These are phyloP conservation scores for Prorops nasuta DNA, from an alignment of 1,140 invertebrate species.

Conservation along the genomic window DNA sequence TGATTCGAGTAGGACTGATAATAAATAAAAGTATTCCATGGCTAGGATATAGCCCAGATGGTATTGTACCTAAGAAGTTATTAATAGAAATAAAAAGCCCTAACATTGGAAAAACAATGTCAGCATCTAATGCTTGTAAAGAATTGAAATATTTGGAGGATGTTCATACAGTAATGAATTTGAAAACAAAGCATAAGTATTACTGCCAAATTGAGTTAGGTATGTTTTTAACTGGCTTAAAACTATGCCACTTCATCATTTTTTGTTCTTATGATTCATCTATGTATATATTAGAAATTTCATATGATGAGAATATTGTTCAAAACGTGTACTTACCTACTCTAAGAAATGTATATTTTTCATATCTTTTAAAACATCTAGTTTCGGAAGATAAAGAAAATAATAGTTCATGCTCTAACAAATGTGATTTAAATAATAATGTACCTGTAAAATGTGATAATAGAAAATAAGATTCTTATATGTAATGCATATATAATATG, in stretches of 20 bases:
- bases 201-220: slow-evolving; percentile 15
- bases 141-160: neutral
- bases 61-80: slow-evolving; percentile 4
- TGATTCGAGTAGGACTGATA: neutral
- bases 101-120: slow-evolving; percentile 1
- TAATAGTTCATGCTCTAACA: no score
- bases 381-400: no score
- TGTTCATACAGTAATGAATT: neutral
- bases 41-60: slow-evolving; percentile 12
- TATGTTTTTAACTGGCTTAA: slow-evolving; percentile 4
- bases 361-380: no score
- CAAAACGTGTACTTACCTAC: no score
- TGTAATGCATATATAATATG: no score
- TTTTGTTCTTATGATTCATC: slow-evolving; percentile 12
- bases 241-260: slow-evolving; percentile 11
- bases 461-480: no score
- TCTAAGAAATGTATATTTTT: no score
- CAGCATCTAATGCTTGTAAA: neutral
- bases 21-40: slow-evolving; percentile 8
- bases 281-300: no score
- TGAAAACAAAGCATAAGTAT: slow-evolving; percentile 14
- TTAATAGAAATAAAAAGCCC: slow-evolving; percentile 4
- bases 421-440: no score
- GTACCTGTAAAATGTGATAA: no score
- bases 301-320: no score